Conservation (phyloP, 2,797 vertebrate genomes). For the Sciurus carolinensis region DNA sequence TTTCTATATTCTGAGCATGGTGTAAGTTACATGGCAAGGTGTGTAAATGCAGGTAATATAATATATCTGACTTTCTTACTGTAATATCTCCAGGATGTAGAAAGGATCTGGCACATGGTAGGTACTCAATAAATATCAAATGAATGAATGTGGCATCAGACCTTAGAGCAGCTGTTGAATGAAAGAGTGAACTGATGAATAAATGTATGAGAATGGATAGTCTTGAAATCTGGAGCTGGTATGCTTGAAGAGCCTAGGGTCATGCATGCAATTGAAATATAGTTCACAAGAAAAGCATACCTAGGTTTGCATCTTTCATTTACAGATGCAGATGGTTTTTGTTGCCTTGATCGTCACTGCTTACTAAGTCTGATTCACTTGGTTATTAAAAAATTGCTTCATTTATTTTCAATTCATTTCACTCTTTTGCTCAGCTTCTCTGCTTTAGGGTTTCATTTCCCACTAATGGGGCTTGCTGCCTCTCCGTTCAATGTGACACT, state of each 20-base stretch:
- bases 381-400: constrained; percentile 72
- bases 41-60: constrained; percentile 16
- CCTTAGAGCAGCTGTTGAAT: constrained; percentile 52
- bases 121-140: constrained; percentile 51
- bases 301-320: constrained; percentile 28
- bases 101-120: constrained; percentile 51
- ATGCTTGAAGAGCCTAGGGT: constrained; percentile 40
- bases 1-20: constrained; percentile 15
- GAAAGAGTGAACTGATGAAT: constrained; percentile 35
- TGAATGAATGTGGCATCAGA: constrained; percentile 48
- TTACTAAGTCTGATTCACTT: constrained; percentile 59
- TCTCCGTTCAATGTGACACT: constrained; percentile 68
- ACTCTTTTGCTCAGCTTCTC: constrained; percentile 58
- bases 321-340: constrained; percentile 50
- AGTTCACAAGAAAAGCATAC: neutral
- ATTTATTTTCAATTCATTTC: constrained; percentile 69
- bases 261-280: neutral
- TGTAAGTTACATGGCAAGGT: constrained; percentile 43
- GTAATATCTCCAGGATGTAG: constrained; percentile 5
- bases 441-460: constrained; percentile 66
- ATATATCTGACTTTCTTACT: constrained; percentile 47
- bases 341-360: constrained; percentile 55
- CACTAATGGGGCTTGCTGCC: constrained; percentile 66
- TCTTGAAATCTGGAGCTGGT: constrained; percentile 51
- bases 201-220: constrained; percentile 40